Evolutionary conservation across 1,140 invertebrate genomes (phyloP), one percentile per base, ranked within the genome.

Genomic region (Pseudomyrmex dendroicus): DNA sequence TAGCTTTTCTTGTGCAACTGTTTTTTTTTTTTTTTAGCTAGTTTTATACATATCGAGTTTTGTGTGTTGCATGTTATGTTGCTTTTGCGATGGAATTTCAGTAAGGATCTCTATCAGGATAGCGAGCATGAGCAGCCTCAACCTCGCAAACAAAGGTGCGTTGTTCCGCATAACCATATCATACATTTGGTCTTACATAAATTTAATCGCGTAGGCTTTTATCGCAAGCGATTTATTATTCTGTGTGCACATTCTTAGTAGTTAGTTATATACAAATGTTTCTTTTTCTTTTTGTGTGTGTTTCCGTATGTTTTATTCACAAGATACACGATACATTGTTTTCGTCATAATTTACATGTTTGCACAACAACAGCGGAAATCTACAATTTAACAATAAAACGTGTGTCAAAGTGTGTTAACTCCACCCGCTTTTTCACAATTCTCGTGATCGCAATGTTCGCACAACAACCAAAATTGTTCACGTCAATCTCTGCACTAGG

Each of bases 81-180:
- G 80, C 77, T 87, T 80, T 86, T 80, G 56, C 54, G 73, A 88
- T 83, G 83, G 74, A 86, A 80, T 91, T 87, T 83, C 92, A 93
- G 91, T 90, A 93, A 93, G 91, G 92, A 94, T 84, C 91, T 91
- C 76, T 92, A 92, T 89, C 92, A 92, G 80, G 92, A 93, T 82
- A 89, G 85, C 73, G 92, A 94, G 73, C 83, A 92, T 84, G 92
- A 94, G 57, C 90, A 91, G 20, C 86, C 90, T 83, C 90, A 88
- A 85, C 89, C 90, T 72, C 91, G 91, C 57, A 92, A 90, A 77
- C 92, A 93, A 90, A 94, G 93, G 93, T 94, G 86, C 54, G 73
- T 68, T 83, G 35, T 13, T 35, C n/a, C 20, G 35, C 35, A 35
- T 35, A 35, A 59, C 72, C n/a, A 25, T 80, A 80, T 59, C 66